These are phyloP conservation scores for Nicator chloris DNA, from an alignment of 2,113 vertebrate species.

Conservation along the genomic window DNA sequence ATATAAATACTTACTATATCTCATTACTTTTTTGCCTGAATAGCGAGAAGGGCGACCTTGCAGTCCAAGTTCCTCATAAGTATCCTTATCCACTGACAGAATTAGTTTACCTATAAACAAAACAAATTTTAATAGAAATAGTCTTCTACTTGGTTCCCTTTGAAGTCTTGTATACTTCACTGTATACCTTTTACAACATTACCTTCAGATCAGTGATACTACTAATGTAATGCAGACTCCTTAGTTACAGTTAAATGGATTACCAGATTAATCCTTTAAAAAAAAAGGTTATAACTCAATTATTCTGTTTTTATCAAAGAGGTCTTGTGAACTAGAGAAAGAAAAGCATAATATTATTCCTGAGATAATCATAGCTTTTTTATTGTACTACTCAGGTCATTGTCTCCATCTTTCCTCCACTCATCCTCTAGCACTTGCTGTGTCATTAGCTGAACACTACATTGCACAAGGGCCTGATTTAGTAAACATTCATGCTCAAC, in stretches of 20 bases:
- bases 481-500: background rate
- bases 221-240: background rate
- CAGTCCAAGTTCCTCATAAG: constrained; percentile 87
- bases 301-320: background rate
- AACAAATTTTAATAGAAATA: background rate
- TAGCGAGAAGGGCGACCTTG: constrained; percentile 84
- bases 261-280: background rate
- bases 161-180: background rate
- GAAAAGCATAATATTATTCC: background rate
- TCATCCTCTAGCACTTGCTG: background rate
- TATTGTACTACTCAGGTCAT: background rate
- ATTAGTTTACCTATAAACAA: constrained; percentile 80
- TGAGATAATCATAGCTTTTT: background rate
- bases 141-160: background rate
- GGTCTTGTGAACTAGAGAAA: background rate
- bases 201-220: background rate
- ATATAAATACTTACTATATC: constrained; percentile 79
- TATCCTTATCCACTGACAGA: constrained; percentile 91
- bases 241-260: background rate
- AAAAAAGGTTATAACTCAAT: background rate
- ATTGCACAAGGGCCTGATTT: background rate
- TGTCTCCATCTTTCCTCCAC: background rate
- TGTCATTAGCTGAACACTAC: background rate
- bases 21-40: constrained; percentile 76
- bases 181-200: rapidly evolving